Conservation (phyloP, 64 coral and sea anemone species). For the Porites australiensis region DNA sequence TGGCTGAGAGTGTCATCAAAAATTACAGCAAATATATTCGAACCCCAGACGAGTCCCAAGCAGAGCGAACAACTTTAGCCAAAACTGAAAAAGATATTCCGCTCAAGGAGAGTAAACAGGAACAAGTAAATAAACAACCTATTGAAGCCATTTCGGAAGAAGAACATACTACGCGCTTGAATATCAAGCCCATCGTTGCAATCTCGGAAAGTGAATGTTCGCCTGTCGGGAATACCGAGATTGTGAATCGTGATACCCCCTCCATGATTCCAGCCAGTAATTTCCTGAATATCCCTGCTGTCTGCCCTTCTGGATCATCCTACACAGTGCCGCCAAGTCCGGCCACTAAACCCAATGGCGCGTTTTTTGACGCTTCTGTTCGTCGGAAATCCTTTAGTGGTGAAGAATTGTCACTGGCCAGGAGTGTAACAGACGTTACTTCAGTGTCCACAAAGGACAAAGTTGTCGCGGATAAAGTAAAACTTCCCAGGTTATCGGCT, state of each 20-base stretch:
- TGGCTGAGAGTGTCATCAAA: conserved; percentile 42
- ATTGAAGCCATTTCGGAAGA: conserved; percentile 7
- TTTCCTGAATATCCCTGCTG: neutral
- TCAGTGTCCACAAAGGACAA: neutral
- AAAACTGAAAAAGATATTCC: neutral
- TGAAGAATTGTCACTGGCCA: neutral
- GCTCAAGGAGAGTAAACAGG: neutral
- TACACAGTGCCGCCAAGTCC: conserved; percentile 39
- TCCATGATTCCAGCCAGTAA: neutral
- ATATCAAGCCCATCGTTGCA: too few relatives aligned
- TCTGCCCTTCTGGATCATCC: neutral
- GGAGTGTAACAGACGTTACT: neutral
- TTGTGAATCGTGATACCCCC: conserved; percentile 10
- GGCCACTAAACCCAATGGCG: neutral
- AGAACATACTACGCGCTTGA: neutral
- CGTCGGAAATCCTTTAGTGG: conserved; percentile 2
- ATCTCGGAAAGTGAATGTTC: neutral
- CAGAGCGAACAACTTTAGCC: neutral
- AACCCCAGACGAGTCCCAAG: conserved; percentile 4
- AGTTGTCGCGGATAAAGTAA: neutral
- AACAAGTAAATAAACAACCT: neutral
- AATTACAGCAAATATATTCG: conserved; percentile 48
- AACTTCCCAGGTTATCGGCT: neutral
- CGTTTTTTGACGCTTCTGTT: neutral
- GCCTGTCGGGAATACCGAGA: neutral